Conservation (phyloP, 2,888 invertebrate species). For the Acanthosepion esculentum region DNA sequence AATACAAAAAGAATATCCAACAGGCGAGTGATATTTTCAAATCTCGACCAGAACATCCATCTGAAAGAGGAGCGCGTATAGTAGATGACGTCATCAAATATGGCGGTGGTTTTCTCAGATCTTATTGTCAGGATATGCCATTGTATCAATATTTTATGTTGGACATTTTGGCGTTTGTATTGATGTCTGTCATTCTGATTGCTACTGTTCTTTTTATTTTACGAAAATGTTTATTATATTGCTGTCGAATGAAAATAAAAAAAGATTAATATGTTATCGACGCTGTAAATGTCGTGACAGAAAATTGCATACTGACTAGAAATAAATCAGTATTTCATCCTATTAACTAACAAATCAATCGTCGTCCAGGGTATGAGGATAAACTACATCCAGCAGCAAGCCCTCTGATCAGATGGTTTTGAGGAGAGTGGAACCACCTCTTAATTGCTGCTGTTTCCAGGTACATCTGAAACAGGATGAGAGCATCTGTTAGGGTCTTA, state of each 20-base stretch:
- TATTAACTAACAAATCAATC: no score
- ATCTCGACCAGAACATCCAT: slow-evolving; percentile 51
- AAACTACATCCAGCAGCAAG: no score
- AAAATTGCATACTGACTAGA: no score
- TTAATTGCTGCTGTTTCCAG: no score
- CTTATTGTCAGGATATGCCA: slow-evolving; percentile 56
- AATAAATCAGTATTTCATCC: no score
- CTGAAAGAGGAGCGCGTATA: no score
- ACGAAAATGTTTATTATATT: neutral
- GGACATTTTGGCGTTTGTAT: slow-evolving; percentile 52
- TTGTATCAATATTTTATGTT: slow-evolving; percentile 58
- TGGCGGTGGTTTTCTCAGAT: slow-evolving; percentile 60
- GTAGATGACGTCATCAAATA: neutral
- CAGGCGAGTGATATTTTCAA: slow-evolving; percentile 54
- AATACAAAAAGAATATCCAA: slow-evolving; percentile 53
- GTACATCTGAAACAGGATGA: no score
- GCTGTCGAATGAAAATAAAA: neutral
- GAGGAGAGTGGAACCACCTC: no score
- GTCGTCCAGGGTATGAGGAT: no score
- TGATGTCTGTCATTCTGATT: neutral
- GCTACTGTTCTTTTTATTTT: neutral
- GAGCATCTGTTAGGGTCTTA: no score
- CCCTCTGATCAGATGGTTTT: no score
- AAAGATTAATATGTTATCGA: neutral
- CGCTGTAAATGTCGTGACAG: no score